Evolutionary conservation across 2,888 invertebrate genomes (phyloP), one percentile per base, ranked within the genome.

Genomic region (Phyllotreta cruciferae): DNA sequence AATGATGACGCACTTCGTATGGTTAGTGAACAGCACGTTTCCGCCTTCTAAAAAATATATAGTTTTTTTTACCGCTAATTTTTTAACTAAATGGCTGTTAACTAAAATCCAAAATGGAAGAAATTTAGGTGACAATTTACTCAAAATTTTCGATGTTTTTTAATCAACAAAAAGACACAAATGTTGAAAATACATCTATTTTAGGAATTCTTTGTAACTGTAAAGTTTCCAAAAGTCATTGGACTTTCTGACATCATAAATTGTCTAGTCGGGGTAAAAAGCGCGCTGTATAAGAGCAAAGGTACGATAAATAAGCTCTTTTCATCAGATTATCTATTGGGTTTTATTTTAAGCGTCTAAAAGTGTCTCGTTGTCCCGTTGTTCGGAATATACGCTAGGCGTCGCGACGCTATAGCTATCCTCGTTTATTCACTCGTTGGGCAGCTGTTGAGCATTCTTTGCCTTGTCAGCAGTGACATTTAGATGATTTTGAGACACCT

Each of bases 381-480:
- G 53, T 53, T 38, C 56, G 53, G 53, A 10, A 10, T 35, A 41
- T 24, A 41, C 35, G 9, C 9, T 14, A 24, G 24, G 49, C 67
- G 62, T 60, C 57, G 64, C 53, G 66, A 63, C 68, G 63, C 50
- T 47, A 52, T 42, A 45, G 45, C 50, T 41, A 54, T 64, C 52
- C 64, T 57, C 60, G 67, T 70, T 66, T 70, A 71, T 70, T 67
- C 67, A 64, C 63, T 70, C 57, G 66, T 61, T 60, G 62, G 64
- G 73, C 76, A 76, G 76, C 76, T 75, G 76, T 71, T 73, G 66
- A 61, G 67, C 72, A 76, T 76, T 74, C 74, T 73, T 75, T 70
- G 71, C 66, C 70, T 68, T 73, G 75, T 74, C 73, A 71, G 64
- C 72, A 73, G 69, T 74, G 74, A 74, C 73, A 75, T 72, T 73